These are phyloP conservation scores for Thera britannica DNA, from an alignment of 2,888 invertebrate genomes.

Conservation along the genomic window DNA sequence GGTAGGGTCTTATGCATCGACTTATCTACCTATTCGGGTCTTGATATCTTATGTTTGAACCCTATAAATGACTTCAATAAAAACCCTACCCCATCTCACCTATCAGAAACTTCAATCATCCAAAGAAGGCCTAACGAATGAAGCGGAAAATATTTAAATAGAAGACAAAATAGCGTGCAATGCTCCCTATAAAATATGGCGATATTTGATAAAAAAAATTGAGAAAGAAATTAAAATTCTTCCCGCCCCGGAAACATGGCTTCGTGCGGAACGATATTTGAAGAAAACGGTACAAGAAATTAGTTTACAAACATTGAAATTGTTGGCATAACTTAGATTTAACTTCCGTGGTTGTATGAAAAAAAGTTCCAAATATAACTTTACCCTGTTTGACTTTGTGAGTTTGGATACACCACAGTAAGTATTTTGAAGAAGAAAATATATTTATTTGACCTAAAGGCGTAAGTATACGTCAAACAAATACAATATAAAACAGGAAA, in stretches of 20 bases:
- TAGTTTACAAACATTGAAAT: conserved; percentile 66
- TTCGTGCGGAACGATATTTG: conserved; percentile 64
- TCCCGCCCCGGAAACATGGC: conserved; percentile 64
- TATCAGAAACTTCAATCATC: conserved; percentile 71
- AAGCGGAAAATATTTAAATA: conserved; percentile 82
- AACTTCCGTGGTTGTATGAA: conserved; percentile 41
- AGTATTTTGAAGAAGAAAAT: too few species aligned
- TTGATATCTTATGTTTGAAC: not conserved
- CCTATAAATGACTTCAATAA: not conserved
- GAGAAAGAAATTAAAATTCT: conserved; percentile 70
- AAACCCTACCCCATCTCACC: not conserved
- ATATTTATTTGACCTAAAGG: too few species aligned
- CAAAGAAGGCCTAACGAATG: conserved; percentile 79
- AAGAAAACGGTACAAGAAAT: conserved; percentile 55
- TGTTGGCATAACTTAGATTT: conserved; percentile 53
- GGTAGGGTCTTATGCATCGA: too few species aligned
- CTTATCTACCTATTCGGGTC: too few species aligned
- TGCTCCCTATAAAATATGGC: conserved; percentile 76
- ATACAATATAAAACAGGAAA: too few species aligned
- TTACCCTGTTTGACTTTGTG: not conserved
- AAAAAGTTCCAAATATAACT: not conserved
- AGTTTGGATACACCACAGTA: too few species aligned
- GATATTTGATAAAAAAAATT: conserved; percentile 65
- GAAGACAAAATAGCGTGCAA: conserved; percentile 79
- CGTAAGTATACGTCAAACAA: too few species aligned